Conservation (phyloP, 2,797 vertebrate genomes). For the Megalops cyprinoides region DNA sequence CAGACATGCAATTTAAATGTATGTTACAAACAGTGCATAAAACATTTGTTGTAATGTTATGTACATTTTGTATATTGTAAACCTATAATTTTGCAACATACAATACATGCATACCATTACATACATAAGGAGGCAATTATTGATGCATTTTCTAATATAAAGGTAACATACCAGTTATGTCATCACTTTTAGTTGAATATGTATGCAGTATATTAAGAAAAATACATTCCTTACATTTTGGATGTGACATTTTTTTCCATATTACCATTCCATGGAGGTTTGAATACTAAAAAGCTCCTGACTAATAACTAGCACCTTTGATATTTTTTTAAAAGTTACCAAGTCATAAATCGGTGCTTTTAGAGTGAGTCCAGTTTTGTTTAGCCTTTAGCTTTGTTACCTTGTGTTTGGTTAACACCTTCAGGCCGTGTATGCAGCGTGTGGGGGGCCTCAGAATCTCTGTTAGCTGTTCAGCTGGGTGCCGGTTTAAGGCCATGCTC, state of each 20-base stretch:
- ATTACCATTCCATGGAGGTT: not conserved
- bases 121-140: not conserved
- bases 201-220: not conserved
- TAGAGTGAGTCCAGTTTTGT: not conserved
- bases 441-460: not conserved
- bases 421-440: not conserved
- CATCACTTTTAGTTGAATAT: conserved; percentile 6
- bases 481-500: not conserved
- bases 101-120: not conserved
- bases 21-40: not conserved
- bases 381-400: too few species aligned
- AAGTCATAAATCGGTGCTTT: conserved; percentile 12
- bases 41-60: not conserved
- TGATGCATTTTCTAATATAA: not conserved
- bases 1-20: not conserved
- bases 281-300: not conserved
- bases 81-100: not conserved
- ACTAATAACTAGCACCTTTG: not conserved
- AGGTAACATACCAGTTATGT: not conserved
- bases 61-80: not conserved
- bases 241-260: conserved; percentile 8
- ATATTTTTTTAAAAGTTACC: conserved; percentile 22
- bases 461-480: not conserved
- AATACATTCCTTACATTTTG: not conserved
- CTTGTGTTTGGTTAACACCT: conserved; percentile 24